Evolutionary conservation across 2,113 vertebrate genomes (phyloP).

Genomic region (Solenodon paradoxus): DNA sequence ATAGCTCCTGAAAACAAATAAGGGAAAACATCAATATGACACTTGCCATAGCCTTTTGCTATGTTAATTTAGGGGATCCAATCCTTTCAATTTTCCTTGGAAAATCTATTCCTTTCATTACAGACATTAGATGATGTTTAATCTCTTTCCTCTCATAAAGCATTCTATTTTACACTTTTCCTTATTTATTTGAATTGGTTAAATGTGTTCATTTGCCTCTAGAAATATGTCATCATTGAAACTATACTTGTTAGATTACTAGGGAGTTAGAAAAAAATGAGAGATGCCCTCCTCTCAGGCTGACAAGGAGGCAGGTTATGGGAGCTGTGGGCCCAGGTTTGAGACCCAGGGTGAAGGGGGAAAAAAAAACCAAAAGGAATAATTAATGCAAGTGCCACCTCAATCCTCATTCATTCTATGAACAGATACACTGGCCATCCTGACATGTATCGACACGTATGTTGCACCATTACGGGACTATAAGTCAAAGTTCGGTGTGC

Average conservation of each 20-base stretch:
- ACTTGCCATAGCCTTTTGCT: background rate
- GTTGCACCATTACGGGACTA: background rate
- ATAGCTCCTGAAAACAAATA: background rate
- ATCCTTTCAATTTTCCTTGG: slow-evolving; percentile 11
- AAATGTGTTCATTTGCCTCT: background rate
- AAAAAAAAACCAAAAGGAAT: no score
- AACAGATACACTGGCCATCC: background rate
- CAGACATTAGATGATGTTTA: background rate
- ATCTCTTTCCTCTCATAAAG: background rate
- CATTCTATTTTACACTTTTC: background rate
- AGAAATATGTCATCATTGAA: background rate
- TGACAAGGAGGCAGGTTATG: no score
- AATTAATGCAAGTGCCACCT: background rate
- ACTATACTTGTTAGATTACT: background rate
- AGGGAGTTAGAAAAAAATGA: no score
- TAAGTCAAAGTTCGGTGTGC: background rate
- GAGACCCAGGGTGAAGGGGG: no score
- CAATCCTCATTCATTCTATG: background rate
- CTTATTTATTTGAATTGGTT: slow-evolving; percentile 21
- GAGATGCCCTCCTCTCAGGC: no score
- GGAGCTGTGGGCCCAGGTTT: no score
- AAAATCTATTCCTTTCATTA: background rate
- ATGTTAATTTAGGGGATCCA: background rate
- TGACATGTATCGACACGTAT: no score
- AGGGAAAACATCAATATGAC: background rate